Evolutionary conservation across 2,888 invertebrate genomes (phyloP), one percentile per base, ranked within the genome.

Genomic region (Nomada goodeniana): DNA sequence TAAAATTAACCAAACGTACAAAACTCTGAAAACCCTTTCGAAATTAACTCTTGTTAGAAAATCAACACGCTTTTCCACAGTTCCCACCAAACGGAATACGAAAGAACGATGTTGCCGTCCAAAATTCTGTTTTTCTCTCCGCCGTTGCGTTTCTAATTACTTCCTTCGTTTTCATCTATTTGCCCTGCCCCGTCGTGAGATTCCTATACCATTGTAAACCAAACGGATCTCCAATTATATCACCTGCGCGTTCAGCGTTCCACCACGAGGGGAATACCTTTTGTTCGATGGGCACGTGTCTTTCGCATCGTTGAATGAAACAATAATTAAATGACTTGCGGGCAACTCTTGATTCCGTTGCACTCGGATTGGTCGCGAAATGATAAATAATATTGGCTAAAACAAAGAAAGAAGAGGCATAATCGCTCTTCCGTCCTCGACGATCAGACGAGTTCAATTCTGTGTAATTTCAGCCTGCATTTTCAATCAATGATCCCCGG

Each of bases 291-390:
- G 47, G 13, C 79, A 68, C 64, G 57, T 59, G 50, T 70, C 36
- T 86, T 74, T 64, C 83, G 53, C 52, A 23, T 64, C 57, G 42
- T 18, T 70, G 76, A 52, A 61, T 68, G 52, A 86, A 71, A 74
- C 83, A 83, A 83, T 85, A 86, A 83, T 85, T 83, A 86, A 86
- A 64, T 52, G n/a, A 52, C 72, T 52, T 44, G 72, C 13, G 57
- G 44, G 47, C 23, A 57, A 53, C 61, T 52, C 71, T 65, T 52
- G 63, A 70, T 53, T 65, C 60, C 50, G 57, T 65, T 55, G 55
- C 26, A n/a, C 50, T 29, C 64, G 9, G 44, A 1, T 2, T 18
- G 36, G 26, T 13, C 60, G 18, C 18, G 42, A 53, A 74, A 29
- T 36, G 67, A 71, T 52, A 68, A 59, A 79, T 74, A 63, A 23